Conservation (phyloP, 2,797 vertebrate genomes). For the Ataeniobius toweri region DNA sequence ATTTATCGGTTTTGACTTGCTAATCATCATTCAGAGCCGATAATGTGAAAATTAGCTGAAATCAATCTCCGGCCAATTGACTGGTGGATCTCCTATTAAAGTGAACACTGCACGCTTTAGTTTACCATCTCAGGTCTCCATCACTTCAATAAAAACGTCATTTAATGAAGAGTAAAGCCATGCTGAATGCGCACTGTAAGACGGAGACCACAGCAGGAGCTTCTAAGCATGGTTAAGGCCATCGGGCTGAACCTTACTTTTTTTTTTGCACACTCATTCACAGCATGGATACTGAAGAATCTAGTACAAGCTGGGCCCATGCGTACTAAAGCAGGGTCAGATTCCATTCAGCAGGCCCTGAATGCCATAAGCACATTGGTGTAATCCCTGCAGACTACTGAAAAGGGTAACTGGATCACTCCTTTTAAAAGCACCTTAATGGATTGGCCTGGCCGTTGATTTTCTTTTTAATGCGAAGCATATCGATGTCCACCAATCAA, state of each 20-base stretch:
- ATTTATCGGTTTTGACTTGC: background rate
- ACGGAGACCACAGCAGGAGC: constrained; percentile 9
- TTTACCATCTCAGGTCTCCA: background rate
- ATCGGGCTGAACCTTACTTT: constrained; percentile 1
- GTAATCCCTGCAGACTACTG: constrained; percentile 85
- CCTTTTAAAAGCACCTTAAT: constrained; percentile 88
- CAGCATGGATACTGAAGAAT: constrained; percentile 58
- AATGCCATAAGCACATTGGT: constrained; percentile 85
- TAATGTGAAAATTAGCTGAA: background rate
- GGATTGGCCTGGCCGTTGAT: constrained; percentile 81
- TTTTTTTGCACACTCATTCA: background rate
- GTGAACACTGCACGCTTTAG: background rate
- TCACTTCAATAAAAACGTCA: background rate
- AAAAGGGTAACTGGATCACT: constrained; percentile 87
- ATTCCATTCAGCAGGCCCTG: constrained; percentile 78
- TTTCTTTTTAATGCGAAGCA: constrained; percentile 75
- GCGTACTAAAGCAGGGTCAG: constrained; percentile 73
- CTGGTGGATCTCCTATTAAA: background rate
- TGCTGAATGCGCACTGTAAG: background rate
- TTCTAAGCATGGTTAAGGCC: background rate
- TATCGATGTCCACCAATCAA: constrained; percentile 71
- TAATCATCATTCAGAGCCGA: background rate
- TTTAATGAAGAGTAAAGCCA: constrained; percentile 13
- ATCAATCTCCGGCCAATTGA: background rate
- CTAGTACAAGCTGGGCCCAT: constrained; percentile 63